Percentiles rank a stretch among this genome's conserved stretches.
Conservation (phyloP, 2,888 invertebrate genomes). For the Heliconius hortense region DNA sequence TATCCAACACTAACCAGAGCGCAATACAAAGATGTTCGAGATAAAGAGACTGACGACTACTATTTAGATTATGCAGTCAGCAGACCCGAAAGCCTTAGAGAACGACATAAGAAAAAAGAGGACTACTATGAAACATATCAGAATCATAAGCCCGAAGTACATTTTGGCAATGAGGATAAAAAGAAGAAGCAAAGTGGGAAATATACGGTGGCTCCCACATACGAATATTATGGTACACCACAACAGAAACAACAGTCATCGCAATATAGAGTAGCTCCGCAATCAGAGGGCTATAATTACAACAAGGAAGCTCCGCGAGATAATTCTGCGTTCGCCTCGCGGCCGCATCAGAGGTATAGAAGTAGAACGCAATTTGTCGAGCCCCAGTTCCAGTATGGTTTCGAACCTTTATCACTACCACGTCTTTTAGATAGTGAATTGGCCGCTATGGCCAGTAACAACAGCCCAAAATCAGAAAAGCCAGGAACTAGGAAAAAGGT, state of each 20-base stretch:
- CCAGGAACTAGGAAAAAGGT: conserved; percentile 70
- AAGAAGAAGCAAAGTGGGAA: conserved; percentile 57
- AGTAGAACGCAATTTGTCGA: conserved; percentile 69
- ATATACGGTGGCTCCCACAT: conserved; percentile 54
- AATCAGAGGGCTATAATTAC: conserved; percentile 61
- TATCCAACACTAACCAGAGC: conserved; percentile 64
- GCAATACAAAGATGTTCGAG: conserved; percentile 64
- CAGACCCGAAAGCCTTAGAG: conserved; percentile 64
- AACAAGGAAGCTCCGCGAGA: conserved; percentile 61
- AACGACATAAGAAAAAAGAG: conserved; percentile 62
- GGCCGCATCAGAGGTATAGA: conserved; percentile 57
- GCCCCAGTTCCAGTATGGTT: conserved; percentile 77
- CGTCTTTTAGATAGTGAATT: conserved; percentile 69
- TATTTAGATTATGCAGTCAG: conserved; percentile 65
- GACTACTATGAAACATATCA: conserved; percentile 69
- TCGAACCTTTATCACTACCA: conserved; percentile 70
- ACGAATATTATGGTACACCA: conserved; percentile 50
- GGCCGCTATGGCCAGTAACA: conserved; percentile 71
- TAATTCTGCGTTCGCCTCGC: conserved; percentile 62
- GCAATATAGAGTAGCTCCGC: conserved; percentile 59
- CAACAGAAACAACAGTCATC: conserved; percentile 60
- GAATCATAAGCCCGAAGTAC: conserved; percentile 62
- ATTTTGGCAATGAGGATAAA: conserved; percentile 47
- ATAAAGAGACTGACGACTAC: conserved; percentile 68
- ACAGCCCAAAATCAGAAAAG: conserved; percentile 68